A percentile compares a stretch with the other conserved stretches of the same genome.
These are phyloP conservation scores for Drosophila yakuba DNA, from an alignment of 1,140 invertebrate species.

Conservation along the genomic window DNA sequence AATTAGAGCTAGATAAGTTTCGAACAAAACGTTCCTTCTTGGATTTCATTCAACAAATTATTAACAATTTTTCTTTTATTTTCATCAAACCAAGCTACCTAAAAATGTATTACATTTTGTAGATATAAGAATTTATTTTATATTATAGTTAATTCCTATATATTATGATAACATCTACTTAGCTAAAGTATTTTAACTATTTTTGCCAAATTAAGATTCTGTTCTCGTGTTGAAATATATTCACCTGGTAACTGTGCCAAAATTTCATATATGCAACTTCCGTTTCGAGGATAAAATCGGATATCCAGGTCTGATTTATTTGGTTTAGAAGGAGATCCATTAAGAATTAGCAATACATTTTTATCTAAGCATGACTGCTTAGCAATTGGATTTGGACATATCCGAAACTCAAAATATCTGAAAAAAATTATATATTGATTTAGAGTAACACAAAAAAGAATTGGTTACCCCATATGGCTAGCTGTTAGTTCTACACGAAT, in stretches of 20 bases:
- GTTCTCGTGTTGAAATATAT: no score
- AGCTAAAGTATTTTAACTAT: no score
- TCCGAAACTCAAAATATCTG: conserved; percentile 93
- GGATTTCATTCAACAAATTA: no score
- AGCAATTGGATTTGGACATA: conserved; percentile 89
- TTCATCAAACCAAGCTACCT: no score
- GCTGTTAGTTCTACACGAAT: conserved; percentile 92
- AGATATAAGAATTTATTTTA: no score
- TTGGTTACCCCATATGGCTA: conserved; percentile 89
- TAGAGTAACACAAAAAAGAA: background rate
- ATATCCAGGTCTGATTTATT: conserved; percentile 83
- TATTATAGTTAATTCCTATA: no score
- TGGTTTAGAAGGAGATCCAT: conserved; percentile 81
- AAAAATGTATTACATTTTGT: no score
- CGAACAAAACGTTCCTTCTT: no score
- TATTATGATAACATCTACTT: no score
- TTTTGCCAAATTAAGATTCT: no score
- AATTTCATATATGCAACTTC: conserved; percentile 91
- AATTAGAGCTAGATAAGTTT: no score
- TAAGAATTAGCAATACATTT: conserved; percentile 87
- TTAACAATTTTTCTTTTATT: conserved; percentile 7
- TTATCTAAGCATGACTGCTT: conserved; percentile 92
- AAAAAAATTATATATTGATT: background rate
- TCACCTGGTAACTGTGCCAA: conserved; percentile 88
- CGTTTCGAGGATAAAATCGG: conserved; percentile 91